Base-by-base conservation (phyloP, 2,113 vertebrate genomes). In the Paradoxurus hermaphroditus region DNA sequence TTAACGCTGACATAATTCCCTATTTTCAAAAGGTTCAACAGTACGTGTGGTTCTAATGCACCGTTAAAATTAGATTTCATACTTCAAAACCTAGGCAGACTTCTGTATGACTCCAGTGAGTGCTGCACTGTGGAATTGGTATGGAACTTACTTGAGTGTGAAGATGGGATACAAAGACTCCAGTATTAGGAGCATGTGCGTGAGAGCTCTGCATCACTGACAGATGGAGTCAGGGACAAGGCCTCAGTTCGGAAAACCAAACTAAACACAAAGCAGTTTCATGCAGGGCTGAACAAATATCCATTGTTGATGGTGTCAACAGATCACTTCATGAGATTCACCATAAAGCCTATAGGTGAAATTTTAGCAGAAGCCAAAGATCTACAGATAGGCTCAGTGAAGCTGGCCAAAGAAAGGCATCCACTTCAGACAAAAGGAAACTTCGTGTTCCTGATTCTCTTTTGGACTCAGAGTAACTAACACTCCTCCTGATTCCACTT, bases 151-250 rank as follows among this genome's bases (percentile, higher is more conserved):
- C 51, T 77, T 75, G 36, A 70, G 77, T 23, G 5, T 21, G 51
- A 94, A 94, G 68, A 72, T 11, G 39, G 65, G 23, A 49, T 56
- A 97, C 87, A 92, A 90, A 90, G 44, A 90, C 25, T 11, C 27
- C 29, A 91, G 72, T 53, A 5, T 39, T 1, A 27, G 62, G 29
- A 65, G 6, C 31, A 4, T 25, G 79, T 49, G 87, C 82, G 31
- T 19, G 14, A 49, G 51, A 83, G 41, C 23, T 36, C 86, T 85
- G 67, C 51, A 31, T 65, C 53, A 51, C 51, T 85, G 77, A 56
- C 49, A 93, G 82, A 95, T 34, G n/a, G 67, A 77, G 83, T 44
- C 34, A 29, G 67, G 78, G 72, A 97, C 77, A 89, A 95, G 44
- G 62, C 44, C 72, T 94, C 84, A 6, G 49, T 73, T 29, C 77